Percentiles rank a stretch among this genome's conserved stretches.
Evolutionary conservation across 2,888 invertebrate species (phyloP).

Genomic region (Tubiluchus corallicola): DNA sequence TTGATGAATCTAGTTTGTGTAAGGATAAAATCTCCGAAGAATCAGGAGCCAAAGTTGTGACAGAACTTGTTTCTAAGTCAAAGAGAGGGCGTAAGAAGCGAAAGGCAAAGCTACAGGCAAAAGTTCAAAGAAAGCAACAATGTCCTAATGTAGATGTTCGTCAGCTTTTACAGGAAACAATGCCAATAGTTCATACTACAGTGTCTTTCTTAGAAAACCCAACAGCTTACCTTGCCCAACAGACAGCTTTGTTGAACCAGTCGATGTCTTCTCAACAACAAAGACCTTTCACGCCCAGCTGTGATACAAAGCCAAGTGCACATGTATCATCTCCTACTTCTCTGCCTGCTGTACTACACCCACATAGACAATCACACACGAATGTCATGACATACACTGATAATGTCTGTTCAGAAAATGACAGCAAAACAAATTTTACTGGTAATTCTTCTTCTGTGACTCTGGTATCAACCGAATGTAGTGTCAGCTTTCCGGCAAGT

Average conservation of each 20-base stretch:
- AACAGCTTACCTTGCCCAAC: constrained; percentile 71
- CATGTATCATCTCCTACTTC: not conserved
- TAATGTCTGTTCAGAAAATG: too few relatives aligned
- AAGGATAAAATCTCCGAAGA: too few relatives aligned
- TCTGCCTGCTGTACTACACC: not conserved
- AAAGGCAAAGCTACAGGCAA: not conserved
- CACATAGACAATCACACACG: too few relatives aligned
- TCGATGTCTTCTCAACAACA: not conserved
- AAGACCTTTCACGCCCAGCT: not conserved
- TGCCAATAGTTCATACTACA: constrained; percentile 31
- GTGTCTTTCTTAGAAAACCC: constrained; percentile 73
- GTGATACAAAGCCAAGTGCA: not conserved
- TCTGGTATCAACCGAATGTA: not conserved
- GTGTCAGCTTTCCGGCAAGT: not conserved
- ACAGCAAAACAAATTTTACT: too few relatives aligned
- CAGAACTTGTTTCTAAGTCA: too few relatives aligned
- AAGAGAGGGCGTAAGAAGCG: not conserved
- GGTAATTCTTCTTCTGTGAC: not conserved
- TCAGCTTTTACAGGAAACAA: constrained; percentile 34
- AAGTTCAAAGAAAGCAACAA: not conserved
- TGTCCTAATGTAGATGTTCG: constrained; percentile 42
- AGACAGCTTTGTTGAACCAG: constrained; percentile 49
- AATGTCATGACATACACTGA: too few relatives aligned
- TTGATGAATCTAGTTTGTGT: too few relatives aligned
- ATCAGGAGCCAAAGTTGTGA: too few relatives aligned